Evolutionary conservation across 2,888 invertebrate genomes (phyloP), one percentile per base, ranked within the genome.

Genomic region (Atrina japonica): DNA sequence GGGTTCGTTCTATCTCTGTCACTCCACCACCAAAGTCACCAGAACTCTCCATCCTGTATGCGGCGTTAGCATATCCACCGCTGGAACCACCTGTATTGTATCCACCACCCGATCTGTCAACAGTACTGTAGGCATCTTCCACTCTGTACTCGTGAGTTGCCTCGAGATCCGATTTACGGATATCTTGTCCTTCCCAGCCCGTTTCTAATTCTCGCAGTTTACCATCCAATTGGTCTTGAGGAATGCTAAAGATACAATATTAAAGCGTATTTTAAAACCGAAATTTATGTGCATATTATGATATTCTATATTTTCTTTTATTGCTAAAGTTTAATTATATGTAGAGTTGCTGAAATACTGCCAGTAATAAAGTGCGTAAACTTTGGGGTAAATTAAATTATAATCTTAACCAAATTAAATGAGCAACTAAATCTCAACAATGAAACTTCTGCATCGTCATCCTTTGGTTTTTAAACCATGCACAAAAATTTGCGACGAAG

Each of bases 161-260:
- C 40, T 61, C 61, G 16, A 63, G 50, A 25, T 61, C 68, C 9
- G 56, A 74, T 69, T 78, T 74, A 1, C 76, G 69, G 77, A 78
- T 65, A 41, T 81, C 81, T 2, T 75, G 72, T 1, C 81, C 81
- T 63, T 81, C 79, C 81, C 81, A 81, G 9, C 76, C 77, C 9
- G 61, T 66, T 18, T 78, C 74, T n/a, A 78, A 29, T 53, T 77
- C 76, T 14, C 74, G 70, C 23, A 77, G 53, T 40, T 71, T 75
- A 9, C 66, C 55, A 41, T 79, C 81, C 40, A 79, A 73, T 49
- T 78, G 76, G 30, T 65, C 70, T 16, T 66, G 59, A 3, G 72
- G 72, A 11, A 72, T 64, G 0, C 70, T n/a, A 3, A 63, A 29
- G 35, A 63, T 29, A 21, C 47, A 5, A 47, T 16, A 47, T 9